Evolutionary conservation across 1,140 invertebrate species (phyloP), one percentile per base, ranked within the genome.

Genomic region (Rhyacophila brunnea): DNA sequence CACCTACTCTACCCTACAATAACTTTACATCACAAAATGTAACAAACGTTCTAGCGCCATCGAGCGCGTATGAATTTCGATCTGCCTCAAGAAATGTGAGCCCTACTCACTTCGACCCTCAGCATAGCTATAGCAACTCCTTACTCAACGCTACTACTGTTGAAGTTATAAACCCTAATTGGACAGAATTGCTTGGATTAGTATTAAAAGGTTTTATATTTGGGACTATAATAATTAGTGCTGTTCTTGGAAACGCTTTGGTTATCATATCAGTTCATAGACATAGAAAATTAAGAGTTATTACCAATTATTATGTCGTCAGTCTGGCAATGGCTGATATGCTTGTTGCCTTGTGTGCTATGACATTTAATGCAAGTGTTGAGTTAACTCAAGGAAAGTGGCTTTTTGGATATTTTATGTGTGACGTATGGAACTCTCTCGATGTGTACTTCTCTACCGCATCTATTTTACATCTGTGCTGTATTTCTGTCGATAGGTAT

Each of bases 401-500:
- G 95, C 74, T 93, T 52, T 96, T 97, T 70, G 90, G 91, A 0
- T 81, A 86, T 66, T 82, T 89, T 62, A 89, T 96, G 85, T 98
- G 95, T 81, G 92, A 96, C 77, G 82, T 96, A 60, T 98, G 92
- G 85, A 96, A 95, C 74, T 93, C 92, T 11, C 82, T 96, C 64
- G 95, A 98, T 72, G 95, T 98, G 4, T 92, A 97, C 68, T 97
- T 96, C 72, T 95, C 91, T 28, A 97, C 93, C 6, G 92, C 93
- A 0, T 95, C 92, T 28, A 96, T 97, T 40, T 79, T 97, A 4
- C 95, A 98, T 74, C 80, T 98, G 6, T 96, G 94, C 72, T 97
- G 93, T 70, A 97, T 98, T 68, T 91, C 89, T 49, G 91, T 96
- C 18, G 95, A 98, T 72, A 81, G 94, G 65, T 95, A 94, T 68